A percentile compares a stretch with the other conserved stretches of the same genome.
phyloP scores from a whole-genome alignment of 2,888 invertebrate genomes.

The Tetheella fluctuosa region DNA sequence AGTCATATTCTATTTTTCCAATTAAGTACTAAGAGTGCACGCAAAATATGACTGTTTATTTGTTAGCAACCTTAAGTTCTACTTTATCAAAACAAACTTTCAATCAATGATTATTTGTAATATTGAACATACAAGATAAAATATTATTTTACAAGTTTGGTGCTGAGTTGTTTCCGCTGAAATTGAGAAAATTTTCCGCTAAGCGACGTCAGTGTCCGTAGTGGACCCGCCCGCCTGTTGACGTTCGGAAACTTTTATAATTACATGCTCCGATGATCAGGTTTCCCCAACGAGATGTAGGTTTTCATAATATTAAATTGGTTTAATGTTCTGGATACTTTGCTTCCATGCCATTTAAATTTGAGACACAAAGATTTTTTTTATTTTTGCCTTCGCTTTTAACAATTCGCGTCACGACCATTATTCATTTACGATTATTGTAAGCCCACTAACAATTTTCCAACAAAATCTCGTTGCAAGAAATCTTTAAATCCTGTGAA shows the following conservation, averaged over 20 bases:
- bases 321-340: neutral
- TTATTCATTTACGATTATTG: neutral
- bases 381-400: neutral
- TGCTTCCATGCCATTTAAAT: neutral
- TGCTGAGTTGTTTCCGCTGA: neutral
- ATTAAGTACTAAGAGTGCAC: too few species aligned
- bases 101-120: neutral
- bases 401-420: too few species aligned
- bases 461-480: neutral
- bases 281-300: neutral
- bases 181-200: neutral
- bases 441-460: neutral
- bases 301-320: constrained; percentile 5
- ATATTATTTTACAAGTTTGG: neutral
- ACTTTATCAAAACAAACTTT: neutral
- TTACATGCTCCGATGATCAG: neutral
- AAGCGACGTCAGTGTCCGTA: neutral
- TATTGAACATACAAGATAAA: neutral
- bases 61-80: neutral
- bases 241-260: neutral
- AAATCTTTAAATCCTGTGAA: constrained; percentile 5
- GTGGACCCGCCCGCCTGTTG: neutral
- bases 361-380: neutral
- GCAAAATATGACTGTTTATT: too few species aligned
- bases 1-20: too few species aligned